Percentiles rank a stretch among this genome's conserved stretches.
Evolutionary conservation across 2,113 vertebrate genomes (phyloP).

Genomic region (Serilophus lunatus): DNA sequence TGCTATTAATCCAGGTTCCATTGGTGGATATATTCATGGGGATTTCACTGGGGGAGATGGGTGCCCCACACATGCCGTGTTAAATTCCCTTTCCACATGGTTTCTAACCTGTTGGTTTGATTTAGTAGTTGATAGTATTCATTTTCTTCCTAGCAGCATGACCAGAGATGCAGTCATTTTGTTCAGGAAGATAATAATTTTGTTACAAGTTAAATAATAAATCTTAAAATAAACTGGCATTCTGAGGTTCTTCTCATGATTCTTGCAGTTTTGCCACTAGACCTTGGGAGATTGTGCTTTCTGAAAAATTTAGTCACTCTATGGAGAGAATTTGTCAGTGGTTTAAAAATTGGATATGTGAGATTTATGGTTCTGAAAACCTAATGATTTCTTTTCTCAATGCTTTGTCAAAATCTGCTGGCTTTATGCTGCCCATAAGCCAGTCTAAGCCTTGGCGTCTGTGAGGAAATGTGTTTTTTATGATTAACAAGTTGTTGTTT

Average conservation of each 20-base stretch:
- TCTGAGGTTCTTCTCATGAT: neutral
- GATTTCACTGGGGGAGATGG: neutral
- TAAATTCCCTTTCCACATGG: neutral
- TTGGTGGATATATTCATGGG: neutral
- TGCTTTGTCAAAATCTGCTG: slow-evolving; percentile 53
- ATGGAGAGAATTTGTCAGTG: slow-evolving; percentile 64
- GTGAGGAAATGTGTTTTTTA: neutral
- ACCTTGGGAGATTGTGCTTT: slow-evolving; percentile 30
- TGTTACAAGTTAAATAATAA: neutral
- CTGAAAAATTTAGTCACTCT: slow-evolving; percentile 51
- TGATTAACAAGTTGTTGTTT: slow-evolving; percentile 18
- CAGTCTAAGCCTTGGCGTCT: neutral
- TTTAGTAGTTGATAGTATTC: neutral
- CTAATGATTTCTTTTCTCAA: slow-evolving; percentile 47
- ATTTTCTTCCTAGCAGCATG: neutral
- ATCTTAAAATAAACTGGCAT: neutral
- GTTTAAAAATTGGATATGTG: slow-evolving; percentile 44
- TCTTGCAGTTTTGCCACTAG: neutral
- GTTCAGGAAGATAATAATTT: neutral
- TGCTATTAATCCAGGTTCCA: neutral
- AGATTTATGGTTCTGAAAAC: slow-evolving; percentile 42
- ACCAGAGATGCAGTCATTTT: neutral
- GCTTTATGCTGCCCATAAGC: neutral
- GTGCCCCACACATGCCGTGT: neutral
- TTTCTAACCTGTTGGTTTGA: neutral